Conservation (phyloP, 2,888 invertebrate species). For the Papilio demoleus region DNA sequence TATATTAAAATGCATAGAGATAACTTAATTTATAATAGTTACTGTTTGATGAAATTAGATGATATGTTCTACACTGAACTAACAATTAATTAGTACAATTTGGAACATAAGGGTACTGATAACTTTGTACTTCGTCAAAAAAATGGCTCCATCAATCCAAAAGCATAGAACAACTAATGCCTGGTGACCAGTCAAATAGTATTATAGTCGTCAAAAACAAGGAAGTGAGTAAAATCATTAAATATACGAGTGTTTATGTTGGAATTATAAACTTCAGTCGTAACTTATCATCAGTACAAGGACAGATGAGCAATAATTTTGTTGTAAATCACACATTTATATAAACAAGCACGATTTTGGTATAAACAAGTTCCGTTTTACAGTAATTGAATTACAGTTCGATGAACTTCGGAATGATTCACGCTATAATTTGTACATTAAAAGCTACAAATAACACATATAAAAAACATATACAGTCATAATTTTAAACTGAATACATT, state of each 20-base stretch:
- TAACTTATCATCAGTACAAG: background rate
- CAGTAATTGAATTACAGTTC: conserved; percentile 18
- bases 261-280: background rate
- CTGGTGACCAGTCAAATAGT: background rate
- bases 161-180: background rate
- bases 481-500: background rate
- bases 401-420: conserved; percentile 22
- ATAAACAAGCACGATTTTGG: conserved; percentile 17
- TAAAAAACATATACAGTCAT: background rate
- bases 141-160: background rate
- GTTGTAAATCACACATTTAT: conserved; percentile 12
- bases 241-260: background rate
- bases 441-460: background rate
- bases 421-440: conserved; percentile 7
- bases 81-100: background rate
- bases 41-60: no score
- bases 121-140: conserved; percentile 2
- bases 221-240: background rate
- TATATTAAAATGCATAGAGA: no score
- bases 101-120: background rate
- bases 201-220: background rate
- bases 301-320: conserved; percentile 3
- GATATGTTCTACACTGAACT: background rate
- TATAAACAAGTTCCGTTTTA: conserved; percentile 28
- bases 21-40: no score